phyloP scores from a whole-genome alignment of 2,888 invertebrate species.

The Zaprionus obscuricornis region DNA sequence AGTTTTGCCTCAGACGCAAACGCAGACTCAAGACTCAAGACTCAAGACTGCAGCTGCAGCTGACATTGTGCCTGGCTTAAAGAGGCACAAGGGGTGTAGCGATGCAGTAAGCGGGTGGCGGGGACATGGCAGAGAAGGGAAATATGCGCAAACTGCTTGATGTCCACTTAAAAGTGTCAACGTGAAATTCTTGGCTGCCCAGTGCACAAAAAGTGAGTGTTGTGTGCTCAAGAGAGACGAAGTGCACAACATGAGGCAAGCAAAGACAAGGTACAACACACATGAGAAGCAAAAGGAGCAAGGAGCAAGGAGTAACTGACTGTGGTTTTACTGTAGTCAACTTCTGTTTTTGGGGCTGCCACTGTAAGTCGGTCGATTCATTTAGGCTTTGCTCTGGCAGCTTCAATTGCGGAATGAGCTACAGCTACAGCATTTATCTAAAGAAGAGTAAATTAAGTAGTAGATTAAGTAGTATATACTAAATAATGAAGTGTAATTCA shows the following conservation, averaged over 20 bases:
- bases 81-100: not conserved
- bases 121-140: slow-evolving; percentile 18
- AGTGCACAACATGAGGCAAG: slow-evolving; percentile 19
- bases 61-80: not conserved
- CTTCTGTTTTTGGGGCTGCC: slow-evolving; percentile 51
- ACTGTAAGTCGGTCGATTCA: too few relatives aligned
- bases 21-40: slow-evolving; percentile 37
- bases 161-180: slow-evolving; percentile 82
- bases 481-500: too few relatives aligned
- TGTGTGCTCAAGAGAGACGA: slow-evolving; percentile 56
- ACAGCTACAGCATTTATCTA: too few relatives aligned
- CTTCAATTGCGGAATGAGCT: too few relatives aligned
- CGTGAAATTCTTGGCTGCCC: slow-evolving; percentile 77
- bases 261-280: slow-evolving; percentile 1
- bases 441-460: too few relatives aligned
- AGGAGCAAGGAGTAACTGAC: not conserved
- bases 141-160: slow-evolving; percentile 78
- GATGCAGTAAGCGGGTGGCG: too few relatives aligned
- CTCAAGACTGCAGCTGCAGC: slow-evolving; percentile 27
- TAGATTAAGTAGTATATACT: too few relatives aligned
- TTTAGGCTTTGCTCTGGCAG: too few relatives aligned
- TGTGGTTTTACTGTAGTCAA: slow-evolving; percentile 35
- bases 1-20: slow-evolving; percentile 21
- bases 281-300: not conserved
- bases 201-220: slow-evolving; percentile 59